phyloP scores from a whole-genome alignment of 2,113 vertebrate species.

The Nyctibius bracteatus region DNA sequence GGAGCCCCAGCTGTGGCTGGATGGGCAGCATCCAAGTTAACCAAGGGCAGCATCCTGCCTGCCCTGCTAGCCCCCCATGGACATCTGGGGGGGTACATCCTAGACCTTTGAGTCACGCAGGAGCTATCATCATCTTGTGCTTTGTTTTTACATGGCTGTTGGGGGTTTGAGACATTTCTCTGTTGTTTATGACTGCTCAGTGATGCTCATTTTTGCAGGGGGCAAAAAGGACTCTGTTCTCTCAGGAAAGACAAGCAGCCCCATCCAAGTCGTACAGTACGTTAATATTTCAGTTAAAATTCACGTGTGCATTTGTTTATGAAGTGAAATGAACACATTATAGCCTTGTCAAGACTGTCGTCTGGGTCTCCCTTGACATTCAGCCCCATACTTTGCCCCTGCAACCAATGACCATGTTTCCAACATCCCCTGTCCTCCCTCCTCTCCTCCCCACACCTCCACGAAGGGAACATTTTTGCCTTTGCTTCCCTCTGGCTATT shows the following conservation, averaged over 20 bases:
- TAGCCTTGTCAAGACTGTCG: neutral
- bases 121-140: neutral
- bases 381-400: neutral
- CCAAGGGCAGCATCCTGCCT: neutral
- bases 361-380: neutral
- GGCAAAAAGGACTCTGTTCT: neutral
- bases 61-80: neutral
- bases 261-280: neutral
- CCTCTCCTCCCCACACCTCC: neutral
- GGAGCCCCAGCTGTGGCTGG: neutral
- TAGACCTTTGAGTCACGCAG: neutral
- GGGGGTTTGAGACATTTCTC: neutral
- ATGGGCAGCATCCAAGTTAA: neutral
- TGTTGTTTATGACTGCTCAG: neutral
- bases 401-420: neutral
- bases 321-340: neutral
- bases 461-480: rapidly evolving
- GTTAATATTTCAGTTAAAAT: neutral
- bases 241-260: neutral
- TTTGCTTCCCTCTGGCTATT: neutral
- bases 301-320: neutral
- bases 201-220: neutral
- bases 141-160: neutral
- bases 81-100: neutral
- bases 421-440: neutral